Evolutionary conservation across 2,797 vertebrate genomes (phyloP).

Genomic region (Odontamblyopus lacepedii): DNA sequence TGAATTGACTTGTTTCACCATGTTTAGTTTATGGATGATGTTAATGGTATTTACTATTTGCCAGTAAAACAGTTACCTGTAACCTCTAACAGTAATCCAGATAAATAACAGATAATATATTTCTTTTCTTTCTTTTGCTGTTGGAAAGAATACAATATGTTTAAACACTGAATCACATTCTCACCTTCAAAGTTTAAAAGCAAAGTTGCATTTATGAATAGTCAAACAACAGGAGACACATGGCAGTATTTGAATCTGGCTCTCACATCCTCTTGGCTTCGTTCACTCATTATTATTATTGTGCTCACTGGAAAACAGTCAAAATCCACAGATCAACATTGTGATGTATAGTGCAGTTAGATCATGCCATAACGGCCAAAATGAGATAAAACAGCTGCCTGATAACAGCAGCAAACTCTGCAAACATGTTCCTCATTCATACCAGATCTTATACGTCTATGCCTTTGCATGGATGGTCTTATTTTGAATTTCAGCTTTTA

Average conservation of each 20-base stretch:
- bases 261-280: conserved; percentile 24
- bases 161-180: conserved; percentile 14
- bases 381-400: conserved; percentile 40
- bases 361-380: conserved; percentile 36
- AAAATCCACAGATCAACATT: conserved; percentile 51
- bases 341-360: conserved; percentile 30
- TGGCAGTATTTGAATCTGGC: conserved; percentile 7
- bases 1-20: too few relatives aligned
- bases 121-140: background rate
- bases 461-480: conserved; percentile 43
- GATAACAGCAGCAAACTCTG: conserved; percentile 35
- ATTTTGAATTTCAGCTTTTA: conserved; percentile 44
- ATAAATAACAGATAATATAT: background rate
- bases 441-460: conserved; percentile 37
- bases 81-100: background rate
- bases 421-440: conserved; percentile 52
- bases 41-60: background rate
- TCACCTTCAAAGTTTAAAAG: conserved; percentile 16
- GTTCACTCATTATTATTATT: conserved; percentile 44
- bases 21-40: too few relatives aligned
- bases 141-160: conserved; percentile 11
- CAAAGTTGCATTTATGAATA: conserved; percentile 30
- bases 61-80: background rate
- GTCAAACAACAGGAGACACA: conserved; percentile 27
- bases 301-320: conserved; percentile 35